These are phyloP conservation scores for Antedon mediterranea DNA, from an alignment of 53 echinoderm and acorn worm species.

Conservation along the genomic window DNA sequence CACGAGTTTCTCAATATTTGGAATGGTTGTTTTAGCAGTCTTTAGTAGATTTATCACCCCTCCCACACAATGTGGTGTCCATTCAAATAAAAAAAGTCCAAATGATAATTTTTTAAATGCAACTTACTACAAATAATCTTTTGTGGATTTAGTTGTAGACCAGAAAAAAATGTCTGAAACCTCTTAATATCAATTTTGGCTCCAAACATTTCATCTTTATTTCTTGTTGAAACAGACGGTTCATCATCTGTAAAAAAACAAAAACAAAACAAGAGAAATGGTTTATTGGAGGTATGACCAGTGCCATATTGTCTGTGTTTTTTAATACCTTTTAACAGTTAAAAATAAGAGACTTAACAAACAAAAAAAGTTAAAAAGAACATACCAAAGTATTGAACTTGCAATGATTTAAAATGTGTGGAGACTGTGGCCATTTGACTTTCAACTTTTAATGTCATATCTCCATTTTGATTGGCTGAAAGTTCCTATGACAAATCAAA, in stretches of 20 bases:
- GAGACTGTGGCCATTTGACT: slow-evolving; percentile 82
- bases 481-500: no score
- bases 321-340: no score
- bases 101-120: no score
- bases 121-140: slow-evolving; percentile 90
- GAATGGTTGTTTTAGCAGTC: no score
- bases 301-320: no score
- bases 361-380: neutral
- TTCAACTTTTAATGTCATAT: slow-evolving; percentile 83
- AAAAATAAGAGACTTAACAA: neutral
- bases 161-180: slow-evolving; percentile 64
- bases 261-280: neutral
- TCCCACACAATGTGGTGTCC: no score
- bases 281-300: no score
- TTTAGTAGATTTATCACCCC: no score
- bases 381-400: slow-evolving; percentile 66
- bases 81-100: neutral
- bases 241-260: slow-evolving; percentile 3
- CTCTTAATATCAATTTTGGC: slow-evolving; percentile 86
- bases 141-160: slow-evolving; percentile 72
- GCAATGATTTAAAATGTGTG: slow-evolving; percentile 77
- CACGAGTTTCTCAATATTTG: no score
- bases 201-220: slow-evolving; percentile 32
- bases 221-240: slow-evolving; percentile 24
- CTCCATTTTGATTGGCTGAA: slow-evolving; percentile 89